Base-by-base conservation (phyloP, 2,797 vertebrate genomes). In the Hydrophis major region DNA sequence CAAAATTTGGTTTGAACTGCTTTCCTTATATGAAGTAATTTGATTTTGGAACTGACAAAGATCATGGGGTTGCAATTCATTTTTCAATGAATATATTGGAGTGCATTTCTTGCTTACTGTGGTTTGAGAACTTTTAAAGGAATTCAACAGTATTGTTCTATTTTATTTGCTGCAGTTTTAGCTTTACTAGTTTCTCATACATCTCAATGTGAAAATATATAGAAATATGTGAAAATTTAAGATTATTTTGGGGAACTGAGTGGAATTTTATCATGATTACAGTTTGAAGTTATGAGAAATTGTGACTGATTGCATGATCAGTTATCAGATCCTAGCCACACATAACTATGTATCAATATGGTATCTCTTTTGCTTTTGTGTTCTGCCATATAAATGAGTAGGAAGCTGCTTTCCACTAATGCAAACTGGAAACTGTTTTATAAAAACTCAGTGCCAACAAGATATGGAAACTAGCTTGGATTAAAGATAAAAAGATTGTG, bases 101-200 rank as follows among this genome's bases (percentile, higher is more conserved):
- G 11, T 25, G 57, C 83, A 56, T 66, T 83, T 18, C n/a, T 97
- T 98, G 97, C 97, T 98, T 96, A 98, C 95, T 97, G 97, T 98
- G 97, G 97, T 98, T 97, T 97, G 97, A 98, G 97, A 98, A 97
- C 96, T 61, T 78, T 87, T 93, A 57, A 57, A 16, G 3, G 89
- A 96, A 6, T 93, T 89, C 60, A 89, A 25, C 91, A 69, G 93
- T 94, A 95, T 91, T 94, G 93, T 96, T 97, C 93, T 83, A 66
- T 95, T 95, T 94, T 95, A 92, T 86, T 57, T 96, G 89, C 97
- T 94, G 93, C 3, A 96, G 78, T 90, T 61, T 93, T 22, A 95
- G 93, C 95, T 97, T 92, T 86, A 50, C 95, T 96, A 94, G 93
- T 97, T 95, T 97, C 96, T 93, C 92, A 97, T 96, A 93, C 97